phyloP scores from a whole-genome alignment of 2,888 invertebrate species.

The Temnothorax ravouxi region DNA sequence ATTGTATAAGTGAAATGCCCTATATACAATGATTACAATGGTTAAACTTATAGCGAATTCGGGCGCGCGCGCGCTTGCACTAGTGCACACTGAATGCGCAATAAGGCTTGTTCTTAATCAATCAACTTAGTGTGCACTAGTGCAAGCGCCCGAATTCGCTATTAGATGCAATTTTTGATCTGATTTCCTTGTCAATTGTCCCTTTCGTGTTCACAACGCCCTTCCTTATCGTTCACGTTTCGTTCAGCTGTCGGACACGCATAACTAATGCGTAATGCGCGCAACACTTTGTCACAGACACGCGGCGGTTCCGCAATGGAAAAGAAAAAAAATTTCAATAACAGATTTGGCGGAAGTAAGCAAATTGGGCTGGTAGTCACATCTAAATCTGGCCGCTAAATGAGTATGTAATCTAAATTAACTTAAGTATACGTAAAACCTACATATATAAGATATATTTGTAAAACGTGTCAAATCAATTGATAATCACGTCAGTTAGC shows the following conservation, averaged over 20 bases:
- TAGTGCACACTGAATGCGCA: too few species aligned
- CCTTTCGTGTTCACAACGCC: not conserved
- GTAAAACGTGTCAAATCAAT: not conserved
- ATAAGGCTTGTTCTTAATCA: too few species aligned
- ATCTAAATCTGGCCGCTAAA: not conserved
- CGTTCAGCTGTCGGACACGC: too few species aligned
- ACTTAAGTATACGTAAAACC: not conserved
- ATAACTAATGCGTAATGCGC: too few species aligned
- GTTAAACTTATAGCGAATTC: not conserved
- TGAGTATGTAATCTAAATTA: not conserved
- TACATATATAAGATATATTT: not conserved
- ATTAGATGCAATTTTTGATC: not conserved
- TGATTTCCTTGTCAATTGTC: not conserved
- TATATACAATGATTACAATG: conserved; percentile 4
- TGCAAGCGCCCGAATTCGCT: too few species aligned
- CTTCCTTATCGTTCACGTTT: not conserved
- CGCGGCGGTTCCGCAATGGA: not conserved
- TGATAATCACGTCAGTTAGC: conserved; percentile 75
- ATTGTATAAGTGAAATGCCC: not conserved
- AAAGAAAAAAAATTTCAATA: not conserved
- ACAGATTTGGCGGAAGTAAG: not conserved
- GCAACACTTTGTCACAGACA: not conserved
- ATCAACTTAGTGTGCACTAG: too few species aligned
- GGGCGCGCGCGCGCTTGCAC: too few species aligned
- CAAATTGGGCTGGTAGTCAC: not conserved